Base-by-base conservation (phyloP, 2,888 invertebrate species). In the Campoplex capitator region DNA sequence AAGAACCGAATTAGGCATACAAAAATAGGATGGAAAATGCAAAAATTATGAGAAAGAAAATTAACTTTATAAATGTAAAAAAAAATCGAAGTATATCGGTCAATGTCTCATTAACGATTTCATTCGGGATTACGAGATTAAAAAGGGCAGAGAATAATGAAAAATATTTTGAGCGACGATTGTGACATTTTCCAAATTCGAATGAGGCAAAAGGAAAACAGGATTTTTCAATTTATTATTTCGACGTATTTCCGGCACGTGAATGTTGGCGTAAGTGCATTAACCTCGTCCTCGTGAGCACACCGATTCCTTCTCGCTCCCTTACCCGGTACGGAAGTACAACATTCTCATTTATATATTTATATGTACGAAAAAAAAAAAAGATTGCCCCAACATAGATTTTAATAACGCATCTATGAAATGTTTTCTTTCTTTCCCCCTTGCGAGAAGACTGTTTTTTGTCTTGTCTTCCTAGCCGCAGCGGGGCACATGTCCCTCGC, bases 371-470 rank as follows among this genome's bases (percentile, higher is more conserved):
- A 23, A 62, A 13, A 75, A 35, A 75, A 35, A 32, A 54, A 73
- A 54, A 54, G 58, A 74, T 82, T 74, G 77, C 35, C 67, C 82
- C 2, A 51, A 45, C 74, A 78, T 78, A 58, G 81, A 78, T 78
- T 82, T 85, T 83, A 82, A 79, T 79, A 86, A 85, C 48, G 51
- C 67, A 54, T 23, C 67, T 48, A 77, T 81, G 68, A 75, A 13
- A 32, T 35, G 51, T 28, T 84, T 71, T 35, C 48, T 42, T 48
- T 80, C 56, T 70, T 38, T 71, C 18, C 28, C 38, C 70, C 32
- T 35, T 32, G n/a, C 23, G 9, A 0, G 11, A 6, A 2, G 13
- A 0, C 28, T 38, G 38, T 18, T 83, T 16, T 16, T 51, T 67
- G 32, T 62, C 32, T n/a, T 16, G 35, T 18, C n/a, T 51, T 62